A percentile compares a stretch with the other conserved stretches of the same genome.
These are phyloP conservation scores for Bradypodion pumilum DNA, from an alignment of 2,797 vertebrate species.

Conservation along the genomic window DNA sequence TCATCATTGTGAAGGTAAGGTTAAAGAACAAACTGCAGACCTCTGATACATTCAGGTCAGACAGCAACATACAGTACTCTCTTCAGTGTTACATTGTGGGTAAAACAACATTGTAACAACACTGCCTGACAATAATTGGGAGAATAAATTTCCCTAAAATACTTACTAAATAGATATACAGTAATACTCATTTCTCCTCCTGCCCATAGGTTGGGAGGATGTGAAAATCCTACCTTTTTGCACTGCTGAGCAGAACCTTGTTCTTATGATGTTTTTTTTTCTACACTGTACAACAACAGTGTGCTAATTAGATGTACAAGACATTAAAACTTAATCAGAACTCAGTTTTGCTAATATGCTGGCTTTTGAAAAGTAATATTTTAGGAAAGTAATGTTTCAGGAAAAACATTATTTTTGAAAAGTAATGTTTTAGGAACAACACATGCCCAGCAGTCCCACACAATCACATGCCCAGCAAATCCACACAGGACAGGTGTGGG, in stretches of 20 bases:
- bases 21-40: conserved; percentile 34
- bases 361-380: not conserved
- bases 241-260: not conserved
- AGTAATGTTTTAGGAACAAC: not conserved
- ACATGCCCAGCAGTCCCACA: not conserved
- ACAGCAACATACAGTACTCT: not conserved
- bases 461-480: too few relatives aligned
- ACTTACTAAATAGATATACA: not conserved
- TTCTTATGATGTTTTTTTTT: not conserved
- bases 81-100: not conserved
- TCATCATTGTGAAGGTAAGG: conserved; percentile 39
- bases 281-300: not conserved
- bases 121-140: not conserved
- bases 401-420: too few relatives aligned
- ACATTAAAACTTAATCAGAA: not conserved
- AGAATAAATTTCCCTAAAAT: not conserved
- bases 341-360: not conserved
- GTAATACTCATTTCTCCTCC: not conserved
- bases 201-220: not conserved
- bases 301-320: not conserved
- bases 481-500: too few relatives aligned
- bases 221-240: not conserved
- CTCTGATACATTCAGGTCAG: conserved; percentile 19
- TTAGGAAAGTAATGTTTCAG: too few relatives aligned
- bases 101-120: conserved; percentile 3